These are phyloP conservation scores for Paedocypris micromegethes DNA, from an alignment of 2,797 vertebrate genomes.

Conservation along the genomic window DNA sequence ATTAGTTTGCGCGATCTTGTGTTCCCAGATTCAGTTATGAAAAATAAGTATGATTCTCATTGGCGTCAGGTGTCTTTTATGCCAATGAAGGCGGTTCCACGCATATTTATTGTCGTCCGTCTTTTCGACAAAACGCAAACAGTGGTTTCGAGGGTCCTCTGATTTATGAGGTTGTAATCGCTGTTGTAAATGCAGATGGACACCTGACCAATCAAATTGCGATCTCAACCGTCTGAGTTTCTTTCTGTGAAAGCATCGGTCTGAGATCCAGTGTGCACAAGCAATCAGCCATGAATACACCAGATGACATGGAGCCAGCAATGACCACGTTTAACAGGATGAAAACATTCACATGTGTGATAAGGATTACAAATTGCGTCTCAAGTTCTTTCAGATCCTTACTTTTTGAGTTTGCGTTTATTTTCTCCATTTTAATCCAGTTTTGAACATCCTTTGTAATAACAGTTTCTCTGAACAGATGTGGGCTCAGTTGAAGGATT, in stretches of 20 bases:
- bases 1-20: no score
- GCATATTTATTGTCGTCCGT: constrained; percentile 35
- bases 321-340: constrained; percentile 11
- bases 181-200: constrained; percentile 56
- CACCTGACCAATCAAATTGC: background rate
- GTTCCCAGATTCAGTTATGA: no score
- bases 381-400: no score
- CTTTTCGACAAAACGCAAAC: constrained; percentile 56
- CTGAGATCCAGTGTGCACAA: constrained; percentile 53
- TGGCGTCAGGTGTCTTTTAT: no score
- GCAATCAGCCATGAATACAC: constrained; percentile 61
- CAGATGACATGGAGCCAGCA: constrained; percentile 54
- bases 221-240: background rate
- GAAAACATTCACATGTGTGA: background rate
- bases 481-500: constrained; percentile 95
- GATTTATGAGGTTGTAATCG: constrained; percentile 56
- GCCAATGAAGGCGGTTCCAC: no score
- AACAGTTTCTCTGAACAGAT: constrained; percentile 62
- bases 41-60: no score
- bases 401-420: background rate
- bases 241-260: constrained; percentile 47
- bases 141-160: constrained; percentile 43
- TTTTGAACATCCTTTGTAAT: constrained; percentile 19
- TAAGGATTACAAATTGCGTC: background rate
- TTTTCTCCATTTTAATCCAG: constrained; percentile 6